Percentiles rank a stretch among this genome's conserved stretches.
Evolutionary conservation across 2,797 vertebrate species (phyloP).

Genomic region (Manis pentadactyla): DNA sequence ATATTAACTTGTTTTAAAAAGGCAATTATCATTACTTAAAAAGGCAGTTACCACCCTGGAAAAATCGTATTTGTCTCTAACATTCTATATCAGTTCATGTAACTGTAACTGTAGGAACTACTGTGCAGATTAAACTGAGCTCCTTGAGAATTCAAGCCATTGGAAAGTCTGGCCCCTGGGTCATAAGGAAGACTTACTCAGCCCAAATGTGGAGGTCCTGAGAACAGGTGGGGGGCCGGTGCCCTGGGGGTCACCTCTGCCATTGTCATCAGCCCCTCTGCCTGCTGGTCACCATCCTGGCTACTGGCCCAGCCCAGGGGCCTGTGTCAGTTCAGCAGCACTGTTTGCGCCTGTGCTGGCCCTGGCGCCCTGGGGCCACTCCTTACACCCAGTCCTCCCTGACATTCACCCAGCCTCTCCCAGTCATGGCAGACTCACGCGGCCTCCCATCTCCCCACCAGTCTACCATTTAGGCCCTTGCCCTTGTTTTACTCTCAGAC

Average conservation of each 20-base stretch:
- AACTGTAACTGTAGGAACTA: constrained; percentile 35
- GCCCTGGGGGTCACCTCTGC: fast-evolving
- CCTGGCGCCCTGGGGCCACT: neutral
- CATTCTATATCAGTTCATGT: constrained; percentile 35
- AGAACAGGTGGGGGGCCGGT: fast-evolving
- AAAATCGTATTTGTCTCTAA: constrained; percentile 39
- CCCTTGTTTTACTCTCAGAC: no score
- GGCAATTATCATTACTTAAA: constrained; percentile 74
- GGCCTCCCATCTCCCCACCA: neutral
- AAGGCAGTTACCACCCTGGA: constrained; percentile 62
- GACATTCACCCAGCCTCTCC: neutral
- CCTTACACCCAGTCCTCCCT: neutral
- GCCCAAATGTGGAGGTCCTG: neutral
- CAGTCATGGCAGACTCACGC: neutral
- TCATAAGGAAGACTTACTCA: neutral
- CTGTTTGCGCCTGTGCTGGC: neutral
- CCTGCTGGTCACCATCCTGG: no score
- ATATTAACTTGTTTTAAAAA: constrained; percentile 75
- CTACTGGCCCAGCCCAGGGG: neutral
- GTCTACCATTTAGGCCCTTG: no score
- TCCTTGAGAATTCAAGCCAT: neutral
- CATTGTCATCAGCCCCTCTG: no score
- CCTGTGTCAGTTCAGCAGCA: neutral
- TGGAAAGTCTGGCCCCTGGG: neutral
- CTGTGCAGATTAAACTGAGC: constrained; percentile 19